Evolutionary conservation across 92 coral and sea anemone genomes (phyloP).

Genomic region (Phenganax stokvisi): DNA sequence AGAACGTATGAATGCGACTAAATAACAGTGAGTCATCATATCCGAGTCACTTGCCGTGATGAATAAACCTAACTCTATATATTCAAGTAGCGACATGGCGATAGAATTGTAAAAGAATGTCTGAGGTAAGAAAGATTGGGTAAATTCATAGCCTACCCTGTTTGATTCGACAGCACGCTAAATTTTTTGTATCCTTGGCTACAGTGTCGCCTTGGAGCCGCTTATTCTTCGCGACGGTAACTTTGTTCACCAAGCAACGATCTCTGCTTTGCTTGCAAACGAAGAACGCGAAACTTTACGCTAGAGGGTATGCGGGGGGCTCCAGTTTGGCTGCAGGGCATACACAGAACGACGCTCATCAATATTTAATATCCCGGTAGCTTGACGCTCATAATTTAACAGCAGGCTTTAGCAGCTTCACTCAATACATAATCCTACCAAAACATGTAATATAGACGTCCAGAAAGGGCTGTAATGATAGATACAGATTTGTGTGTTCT

Average conservation of each 20-base stretch:
- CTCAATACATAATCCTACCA: background rate
- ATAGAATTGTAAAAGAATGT: constrained; percentile 25
- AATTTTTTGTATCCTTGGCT: constrained; percentile 99
- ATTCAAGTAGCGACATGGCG: constrained; percentile 27
- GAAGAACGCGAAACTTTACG: constrained; percentile 60
- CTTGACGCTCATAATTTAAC: constrained; percentile 3
- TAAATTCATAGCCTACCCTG: constrained; percentile 68
- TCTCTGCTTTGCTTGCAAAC: constrained; percentile 77
- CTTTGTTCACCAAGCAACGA: constrained; percentile 93
- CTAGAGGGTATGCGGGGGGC: constrained; percentile 55
- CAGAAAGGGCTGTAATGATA: too few relatives aligned
- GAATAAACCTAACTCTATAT: background rate
- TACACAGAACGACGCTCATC: constrained; percentile 31
- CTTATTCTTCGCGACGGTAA: constrained; percentile 95
- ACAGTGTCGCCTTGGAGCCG: constrained; percentile 99
- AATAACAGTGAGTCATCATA: constrained; percentile 1
- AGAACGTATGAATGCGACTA: background rate
- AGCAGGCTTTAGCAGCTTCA: background rate
- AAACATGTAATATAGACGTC: background rate
- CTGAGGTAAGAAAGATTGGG: constrained; percentile 38
- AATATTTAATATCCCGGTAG: constrained; percentile 36
- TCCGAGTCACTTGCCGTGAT: constrained; percentile 9
- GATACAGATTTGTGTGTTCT: too few relatives aligned
- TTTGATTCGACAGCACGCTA: constrained; percentile 86
- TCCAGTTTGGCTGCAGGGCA: constrained; percentile 46